Evolutionary conservation across 2,888 invertebrate species (phyloP), one percentile per base, ranked within the genome.

Genomic region (Toxonevra muliebris): DNA sequence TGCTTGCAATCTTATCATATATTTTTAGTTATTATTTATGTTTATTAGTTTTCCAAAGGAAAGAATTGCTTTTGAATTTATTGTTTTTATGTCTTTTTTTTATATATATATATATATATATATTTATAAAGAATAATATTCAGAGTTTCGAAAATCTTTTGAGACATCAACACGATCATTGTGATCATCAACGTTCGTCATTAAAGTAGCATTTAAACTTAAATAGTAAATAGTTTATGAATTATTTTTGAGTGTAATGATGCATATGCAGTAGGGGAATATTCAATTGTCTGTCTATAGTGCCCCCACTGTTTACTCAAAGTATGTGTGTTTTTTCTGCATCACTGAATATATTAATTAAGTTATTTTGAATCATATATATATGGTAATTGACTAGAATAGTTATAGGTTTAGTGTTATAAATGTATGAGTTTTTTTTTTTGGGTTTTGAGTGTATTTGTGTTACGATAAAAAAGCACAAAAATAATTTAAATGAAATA

Each of bases 41-140:
- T 55, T 40, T 10, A 52, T 11, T 71, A 73, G 72, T 73, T 80
- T 78, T 76, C 76, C 68, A 62, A 67, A 66, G 78, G 73, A 80
- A 80, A 80, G 75, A 80, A 80, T 80, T 80, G 80, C 80, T 80
- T 80, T 76, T 65, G 58, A 65, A 59, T 63, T 70, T 69, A 68
- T 70, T 40, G 53, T 72, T 72, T 72, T 68, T 68, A 70, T 71
- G 71, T 71, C 71, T 54, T 61, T 55, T 65, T 60, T 63, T 64
- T 68, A 52, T 64, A 50, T 69, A 54, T 70, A 48, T 66, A 50
- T 65, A 66, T 57, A 30, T 30, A 4, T 30, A 30, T 30, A 30
- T 57, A 30, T 30, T 30, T 30, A 30, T 30, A 30, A 30, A 30
- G 30, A 30, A 30, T 30, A 30, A 30, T 30, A 11, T 63, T 59